phyloP scores from a whole-genome alignment of 2,113 vertebrate genomes.

The Oryctolagus cuniculus region mOryCun1.1 NC_091433.1:30534501-30535000 shows the following conservation, averaged over 20 bases:
- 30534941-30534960: not conserved
- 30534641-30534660: constrained; percentile 20
- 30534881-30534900: not conserved
- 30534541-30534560: not conserved
- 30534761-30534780: not conserved
- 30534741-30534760: not conserved
- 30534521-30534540: not conserved
- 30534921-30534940: not conserved
- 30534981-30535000: not conserved
- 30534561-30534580: not conserved
- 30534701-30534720: not conserved
- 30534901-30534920: not conserved
- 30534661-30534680: not conserved
- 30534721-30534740: not conserved
- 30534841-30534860: not conserved
- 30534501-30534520: not conserved
- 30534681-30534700: not conserved
- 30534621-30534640: constrained; percentile 14
- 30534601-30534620: not conserved
- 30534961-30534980: not conserved
- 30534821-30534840: not conserved
- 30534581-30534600: not conserved
- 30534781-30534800: not conserved
- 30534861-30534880: constrained; percentile 3
- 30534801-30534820: not conserved